Evolutionary conservation across 2,888 invertebrate species (phyloP), one percentile per base, ranked within the genome.

Genomic region (Drosophila antonietae): DNA sequence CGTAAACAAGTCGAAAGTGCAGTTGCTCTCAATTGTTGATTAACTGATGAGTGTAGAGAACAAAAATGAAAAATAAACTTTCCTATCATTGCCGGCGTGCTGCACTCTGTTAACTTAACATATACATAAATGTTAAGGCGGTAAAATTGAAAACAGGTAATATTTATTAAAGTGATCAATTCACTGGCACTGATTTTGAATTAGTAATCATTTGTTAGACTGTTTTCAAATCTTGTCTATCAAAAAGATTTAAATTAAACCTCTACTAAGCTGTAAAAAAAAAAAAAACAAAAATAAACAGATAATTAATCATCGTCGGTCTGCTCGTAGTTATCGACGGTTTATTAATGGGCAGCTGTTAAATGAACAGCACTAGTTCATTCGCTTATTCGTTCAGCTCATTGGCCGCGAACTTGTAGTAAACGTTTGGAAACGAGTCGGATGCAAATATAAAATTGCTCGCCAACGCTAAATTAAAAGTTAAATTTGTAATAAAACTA

Each of bases 81-180:
- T 43, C 23, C 39, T 7, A 62, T 56, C 78, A 78, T 78, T 72
- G 71, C 66, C 80, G 53, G 55, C 47, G 41, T 47, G 23, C 10
- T 39, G 53, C 3, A 20, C 10, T 57, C 46, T 57, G 55, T 55
- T 55, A 55, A 20, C n/a, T 31, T 39, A 41, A 53, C n/a, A 39
- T 44, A 6, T 18, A 28, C 18, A 37, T 35, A 28, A 28, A 37
- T 35, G 14, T 23, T 55, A 9, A 10, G n/a, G 53, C 55, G 23
- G 23, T n/a, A 1, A 55, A 56, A n/a, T 35, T 31, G 1, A 44
- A 57, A 33, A 9, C 7, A 33, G 15, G 0, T 6, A 18, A 2
- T 18, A 23, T 8, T 20, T 6, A 14, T 12, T 31, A 10, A 18
- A 15, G 0, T 39, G 7, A 6, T 28, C 2, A 37, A 33, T 51